phyloP scores from a whole-genome alignment of 2,888 invertebrate species.

The Tachina grossa region DNA sequence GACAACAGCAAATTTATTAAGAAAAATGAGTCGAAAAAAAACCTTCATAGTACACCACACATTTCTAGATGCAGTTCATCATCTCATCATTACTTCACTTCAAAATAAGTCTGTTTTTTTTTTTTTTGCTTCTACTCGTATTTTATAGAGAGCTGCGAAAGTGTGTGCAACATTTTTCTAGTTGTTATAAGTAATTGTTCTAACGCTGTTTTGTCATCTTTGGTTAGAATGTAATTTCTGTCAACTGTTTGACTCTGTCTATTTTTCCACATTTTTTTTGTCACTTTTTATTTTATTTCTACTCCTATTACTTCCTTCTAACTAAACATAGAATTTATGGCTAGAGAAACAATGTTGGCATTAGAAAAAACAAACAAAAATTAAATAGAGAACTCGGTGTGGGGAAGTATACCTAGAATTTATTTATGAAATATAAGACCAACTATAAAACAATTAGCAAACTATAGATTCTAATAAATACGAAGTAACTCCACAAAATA shows the following conservation, averaged over 20 bases:
- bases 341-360: slow-evolving; percentile 32
- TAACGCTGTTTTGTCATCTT: slow-evolving; percentile 72
- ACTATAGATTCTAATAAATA: too few species aligned
- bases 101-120: slow-evolving; percentile 40
- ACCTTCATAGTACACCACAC: slow-evolving; percentile 4
- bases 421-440: not conserved
- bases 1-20: slow-evolving; percentile 30
- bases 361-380: not conserved
- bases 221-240: slow-evolving; percentile 67
- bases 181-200: slow-evolving; percentile 72
- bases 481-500: too few species aligned
- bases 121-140: not conserved
- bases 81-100: slow-evolving; percentile 57
- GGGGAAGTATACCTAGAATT: slow-evolving; percentile 39
- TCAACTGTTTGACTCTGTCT: slow-evolving; percentile 27
- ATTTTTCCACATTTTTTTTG: slow-evolving; percentile 9
- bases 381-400: not conserved
- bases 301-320: slow-evolving; percentile 35
- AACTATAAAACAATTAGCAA: not conserved
- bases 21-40: slow-evolving; percentile 4
- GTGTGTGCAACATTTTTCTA: slow-evolving; percentile 70
- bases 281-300: slow-evolving; percentile 13
- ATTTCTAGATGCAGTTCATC: slow-evolving; percentile 57
- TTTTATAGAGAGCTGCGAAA: slow-evolving; percentile 47
- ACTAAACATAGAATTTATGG: slow-evolving; percentile 46